Conservation (phyloP, 2,797 vertebrate genomes). For the Lepilemur septentrionalis region DNA sequence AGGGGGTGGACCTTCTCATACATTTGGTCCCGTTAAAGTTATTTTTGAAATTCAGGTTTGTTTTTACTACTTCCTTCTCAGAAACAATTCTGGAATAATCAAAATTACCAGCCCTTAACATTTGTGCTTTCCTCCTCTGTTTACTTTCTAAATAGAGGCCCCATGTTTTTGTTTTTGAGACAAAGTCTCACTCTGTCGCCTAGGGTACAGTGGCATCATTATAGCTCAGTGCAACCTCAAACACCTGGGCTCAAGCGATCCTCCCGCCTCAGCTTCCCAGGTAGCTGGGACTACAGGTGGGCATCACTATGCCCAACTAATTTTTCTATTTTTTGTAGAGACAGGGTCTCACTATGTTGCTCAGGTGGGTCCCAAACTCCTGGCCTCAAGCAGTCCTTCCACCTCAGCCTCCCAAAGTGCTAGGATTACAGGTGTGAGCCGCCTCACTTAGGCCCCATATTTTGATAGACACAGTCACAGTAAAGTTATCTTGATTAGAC, state of each 20-base stretch:
- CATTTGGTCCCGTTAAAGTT: background rate
- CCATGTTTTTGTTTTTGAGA: constrained; percentile 1
- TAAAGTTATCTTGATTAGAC: constrained; percentile 72
- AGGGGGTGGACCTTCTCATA: background rate
- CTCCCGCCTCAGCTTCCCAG: no score
- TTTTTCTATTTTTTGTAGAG: no score
- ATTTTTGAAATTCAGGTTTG: constrained; percentile 45
- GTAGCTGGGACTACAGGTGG: no score
- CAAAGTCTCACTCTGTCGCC: background rate
- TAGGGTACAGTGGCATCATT: background rate
- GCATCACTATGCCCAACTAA: no score
- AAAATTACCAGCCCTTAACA: background rate
- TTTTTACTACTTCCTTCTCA: constrained; percentile 52
- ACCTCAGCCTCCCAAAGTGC: no score
- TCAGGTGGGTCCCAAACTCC: no score
- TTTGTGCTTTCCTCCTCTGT: constrained; percentile 35
- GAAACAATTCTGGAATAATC: constrained; percentile 49
- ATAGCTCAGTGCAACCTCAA: no score
- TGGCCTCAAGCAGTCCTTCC: no score
- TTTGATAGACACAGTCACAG: constrained; percentile 60
- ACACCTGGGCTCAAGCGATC: no score
- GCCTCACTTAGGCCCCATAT: no score
- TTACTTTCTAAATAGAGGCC: constrained; percentile 63
- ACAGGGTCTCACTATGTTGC: no score
- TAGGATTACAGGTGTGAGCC: no score